These are phyloP conservation scores for Nephrotoma flavescens DNA, from an alignment of 2,888 invertebrate species.

Conservation along the genomic window DNA sequence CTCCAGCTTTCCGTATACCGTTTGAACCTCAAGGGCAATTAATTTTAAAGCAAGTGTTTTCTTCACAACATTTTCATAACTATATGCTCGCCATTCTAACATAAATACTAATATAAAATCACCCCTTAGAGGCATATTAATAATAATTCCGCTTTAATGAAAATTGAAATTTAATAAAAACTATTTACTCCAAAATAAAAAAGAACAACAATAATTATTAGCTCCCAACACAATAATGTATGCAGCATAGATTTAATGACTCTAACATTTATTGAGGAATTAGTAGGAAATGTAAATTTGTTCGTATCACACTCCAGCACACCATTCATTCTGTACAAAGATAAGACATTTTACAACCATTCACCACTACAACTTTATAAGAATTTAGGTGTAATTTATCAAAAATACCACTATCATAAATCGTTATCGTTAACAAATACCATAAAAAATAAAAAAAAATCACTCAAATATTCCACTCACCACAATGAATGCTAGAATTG, in stretches of 20 bases:
- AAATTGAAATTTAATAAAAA: background rate
- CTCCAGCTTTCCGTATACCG: too few species aligned
- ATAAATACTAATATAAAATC: too few species aligned
- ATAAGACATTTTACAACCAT: background rate
- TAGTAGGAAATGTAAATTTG: background rate
- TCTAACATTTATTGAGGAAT: background rate
- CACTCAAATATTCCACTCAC: background rate
- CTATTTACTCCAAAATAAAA: background rate
- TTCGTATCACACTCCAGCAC: too few species aligned
- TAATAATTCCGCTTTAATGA: too few species aligned
- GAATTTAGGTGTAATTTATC: background rate
- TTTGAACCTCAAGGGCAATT: too few species aligned
- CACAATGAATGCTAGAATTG: background rate
- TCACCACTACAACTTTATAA: background rate
- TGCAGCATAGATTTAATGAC: background rate
- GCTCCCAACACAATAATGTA: background rate
- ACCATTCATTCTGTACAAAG: background rate
- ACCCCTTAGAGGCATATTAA: too few species aligned
- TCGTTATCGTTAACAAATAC: background rate
- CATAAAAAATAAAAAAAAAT: background rate
- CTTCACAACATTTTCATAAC: too few species aligned
- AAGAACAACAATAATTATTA: background rate
- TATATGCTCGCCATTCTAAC: too few species aligned
- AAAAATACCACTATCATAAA: background rate
- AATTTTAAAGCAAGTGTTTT: too few species aligned